Evolutionary conservation across 2,113 vertebrate genomes (phyloP).

Genomic region (Ceyx cyanopectus): DNA sequence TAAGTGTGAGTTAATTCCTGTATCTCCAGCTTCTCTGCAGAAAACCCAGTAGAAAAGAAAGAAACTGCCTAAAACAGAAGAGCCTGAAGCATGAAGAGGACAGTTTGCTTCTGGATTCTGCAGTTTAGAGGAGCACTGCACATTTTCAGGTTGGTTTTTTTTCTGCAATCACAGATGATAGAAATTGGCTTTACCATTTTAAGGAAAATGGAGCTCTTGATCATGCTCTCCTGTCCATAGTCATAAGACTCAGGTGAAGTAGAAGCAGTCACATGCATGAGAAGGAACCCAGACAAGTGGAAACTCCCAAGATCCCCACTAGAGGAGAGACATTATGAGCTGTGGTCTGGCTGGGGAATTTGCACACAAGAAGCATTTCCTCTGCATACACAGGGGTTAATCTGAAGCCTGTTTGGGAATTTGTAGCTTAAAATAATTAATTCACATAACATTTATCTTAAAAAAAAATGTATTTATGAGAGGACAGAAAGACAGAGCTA

Average conservation of each 20-base stretch:
- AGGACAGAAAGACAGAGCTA: neutral
- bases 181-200: neutral
- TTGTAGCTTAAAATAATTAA: neutral
- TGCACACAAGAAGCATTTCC: neutral
- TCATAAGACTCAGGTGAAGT: constrained; percentile 18
- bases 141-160: neutral
- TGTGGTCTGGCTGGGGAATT: constrained; percentile 27
- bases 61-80: neutral
- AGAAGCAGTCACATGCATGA: neutral
- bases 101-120: neutral
- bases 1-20: rapidly evolving
- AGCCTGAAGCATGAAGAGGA: neutral
- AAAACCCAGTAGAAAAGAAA: neutral
- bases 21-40: neutral
- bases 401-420: neutral
- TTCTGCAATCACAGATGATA: neutral
- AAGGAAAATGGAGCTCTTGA: neutral
- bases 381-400: neutral
- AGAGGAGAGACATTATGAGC: neutral
- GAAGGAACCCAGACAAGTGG: neutral
- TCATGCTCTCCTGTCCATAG: neutral
- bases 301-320: neutral
- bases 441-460: neutral
- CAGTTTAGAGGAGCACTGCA: neutral
- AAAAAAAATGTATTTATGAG: neutral